Conservation (phyloP, 2,888 invertebrate genomes). For the Adelphocoris suturalis region DNA sequence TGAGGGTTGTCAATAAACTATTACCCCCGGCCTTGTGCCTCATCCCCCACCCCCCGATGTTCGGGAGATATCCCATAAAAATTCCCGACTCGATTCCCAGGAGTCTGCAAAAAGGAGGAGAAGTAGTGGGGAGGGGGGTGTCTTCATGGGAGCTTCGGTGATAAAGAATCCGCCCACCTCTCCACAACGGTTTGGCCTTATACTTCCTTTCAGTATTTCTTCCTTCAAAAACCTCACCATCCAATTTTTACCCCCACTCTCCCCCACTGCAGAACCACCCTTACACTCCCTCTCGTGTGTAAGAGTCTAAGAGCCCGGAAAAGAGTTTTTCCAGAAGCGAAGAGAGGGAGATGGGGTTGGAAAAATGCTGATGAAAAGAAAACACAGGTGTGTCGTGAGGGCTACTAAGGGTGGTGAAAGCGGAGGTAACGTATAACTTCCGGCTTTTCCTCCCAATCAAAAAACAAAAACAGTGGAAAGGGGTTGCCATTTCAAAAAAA, state of each 20-base stretch:
- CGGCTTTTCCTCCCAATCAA: background rate
- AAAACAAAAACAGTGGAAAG: background rate
- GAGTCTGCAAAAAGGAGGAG: background rate
- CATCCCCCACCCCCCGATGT: background rate
- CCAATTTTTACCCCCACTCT: background rate
- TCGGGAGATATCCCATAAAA: slow-evolving; percentile 23
- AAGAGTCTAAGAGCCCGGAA: background rate
- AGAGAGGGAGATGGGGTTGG: too few species aligned
- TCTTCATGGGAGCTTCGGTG: slow-evolving; percentile 9
- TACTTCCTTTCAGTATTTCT: slow-evolving; percentile 21
- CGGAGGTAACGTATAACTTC: background rate
- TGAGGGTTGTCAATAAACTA: slow-evolving; percentile 58
- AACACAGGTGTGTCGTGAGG: background rate
- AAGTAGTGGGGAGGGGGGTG: background rate
- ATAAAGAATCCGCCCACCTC: background rate
- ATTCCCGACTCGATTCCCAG: slow-evolving; percentile 36
- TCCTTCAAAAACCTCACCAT: slow-evolving; percentile 26
- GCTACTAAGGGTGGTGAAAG: background rate
- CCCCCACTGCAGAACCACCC: background rate
- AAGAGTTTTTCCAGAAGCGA: background rate
- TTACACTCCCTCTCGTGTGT: background rate
- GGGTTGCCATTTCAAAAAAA: background rate
- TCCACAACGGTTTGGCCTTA: background rate
- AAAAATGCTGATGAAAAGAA: slow-evolving; percentile 27
- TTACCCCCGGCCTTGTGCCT: slow-evolving; percentile 38